Evolutionary conservation across 2,888 invertebrate genomes (phyloP), one percentile per base, ranked within the genome.

Genomic region (Callyntrura guangdongensis): DNA sequence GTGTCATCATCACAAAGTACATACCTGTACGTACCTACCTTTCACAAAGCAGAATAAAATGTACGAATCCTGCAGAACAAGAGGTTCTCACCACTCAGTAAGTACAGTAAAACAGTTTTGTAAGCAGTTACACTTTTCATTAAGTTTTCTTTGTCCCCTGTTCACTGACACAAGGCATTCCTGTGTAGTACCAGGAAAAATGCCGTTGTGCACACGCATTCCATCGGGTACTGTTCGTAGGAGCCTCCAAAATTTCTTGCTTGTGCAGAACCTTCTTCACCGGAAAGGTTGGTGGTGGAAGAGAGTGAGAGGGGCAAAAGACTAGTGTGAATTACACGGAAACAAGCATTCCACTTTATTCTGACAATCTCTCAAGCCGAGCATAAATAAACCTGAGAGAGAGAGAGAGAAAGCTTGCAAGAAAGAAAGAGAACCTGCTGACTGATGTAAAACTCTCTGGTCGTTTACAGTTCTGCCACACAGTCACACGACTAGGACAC

Each of bases 371-470:
- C n/a, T 49, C 79, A 79, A 56, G 56, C 56, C 25, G 77, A 77
- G 56, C 56, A 79, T 53, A 79, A 79, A 79, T 56, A 79, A 79
- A 79, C 79, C 56, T 27, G 17, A 74, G 45, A 17, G 22, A 12
- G 17, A 53, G 77, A 77, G n/a, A 77, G 14, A 8, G 47, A 74
- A 4, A 36, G 36, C n/a, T n/a, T n/a, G n/a, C n/a, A n/a, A 36
- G 36, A 36, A 6, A 36, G 36, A 36, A 6, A 36, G 36, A 36
- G 36, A 36, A 49, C 12, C 74, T 77, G 14, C 49, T 47, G 6
- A 36, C 36, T 36, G 36, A 36, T 36, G n/a, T 74, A 11, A 61
- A n/a, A n/a, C 47, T 45, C 25, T n/a, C 22, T 53, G 20, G 20
- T 72, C 25, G 4, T 25, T 25, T 61, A 17, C 69, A 47, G 47